Evolutionary conservation across 2,888 invertebrate species (phyloP).

Genomic region (Phyllotreta cruciferae): DNA sequence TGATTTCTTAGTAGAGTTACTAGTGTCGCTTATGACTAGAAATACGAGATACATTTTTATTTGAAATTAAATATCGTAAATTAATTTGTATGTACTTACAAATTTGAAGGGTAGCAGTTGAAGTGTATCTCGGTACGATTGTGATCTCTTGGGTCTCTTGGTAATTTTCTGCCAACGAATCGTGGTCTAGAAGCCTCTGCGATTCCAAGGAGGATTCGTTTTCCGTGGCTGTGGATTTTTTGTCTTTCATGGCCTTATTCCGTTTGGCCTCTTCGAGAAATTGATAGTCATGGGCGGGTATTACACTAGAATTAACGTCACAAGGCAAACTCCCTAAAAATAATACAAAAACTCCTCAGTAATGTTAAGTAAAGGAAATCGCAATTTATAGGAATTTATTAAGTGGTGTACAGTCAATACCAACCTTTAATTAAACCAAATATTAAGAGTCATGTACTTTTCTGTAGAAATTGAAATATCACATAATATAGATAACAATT

Average conservation of each 20-base stretch:
- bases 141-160: constrained; percentile 44
- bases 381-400: no score
- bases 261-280: constrained; percentile 56
- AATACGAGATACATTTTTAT: background rate
- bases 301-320: constrained; percentile 56
- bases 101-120: constrained; percentile 51
- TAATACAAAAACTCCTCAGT: constrained; percentile 2
- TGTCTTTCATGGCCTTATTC: constrained; percentile 47
- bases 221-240: constrained; percentile 50
- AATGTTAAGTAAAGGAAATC: background rate
- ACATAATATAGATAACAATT: no score
- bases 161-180: constrained; percentile 51
- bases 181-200: constrained; percentile 54
- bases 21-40: no score
- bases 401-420: no score
- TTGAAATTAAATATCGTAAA: background rate
- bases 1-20: no score
- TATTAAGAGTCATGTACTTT: no score
- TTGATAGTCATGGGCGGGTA: constrained; percentile 48
- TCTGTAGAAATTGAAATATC: no score
- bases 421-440: no score
- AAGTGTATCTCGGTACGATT: constrained; percentile 47
- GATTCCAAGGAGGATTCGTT: constrained; percentile 48
- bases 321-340: constrained; percentile 57
- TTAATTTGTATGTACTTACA: constrained; percentile 44